Evolutionary conservation across 2,113 vertebrate genomes (phyloP), one percentile per base, ranked within the genome.

Genomic region (Callionymus lyra): DNA sequence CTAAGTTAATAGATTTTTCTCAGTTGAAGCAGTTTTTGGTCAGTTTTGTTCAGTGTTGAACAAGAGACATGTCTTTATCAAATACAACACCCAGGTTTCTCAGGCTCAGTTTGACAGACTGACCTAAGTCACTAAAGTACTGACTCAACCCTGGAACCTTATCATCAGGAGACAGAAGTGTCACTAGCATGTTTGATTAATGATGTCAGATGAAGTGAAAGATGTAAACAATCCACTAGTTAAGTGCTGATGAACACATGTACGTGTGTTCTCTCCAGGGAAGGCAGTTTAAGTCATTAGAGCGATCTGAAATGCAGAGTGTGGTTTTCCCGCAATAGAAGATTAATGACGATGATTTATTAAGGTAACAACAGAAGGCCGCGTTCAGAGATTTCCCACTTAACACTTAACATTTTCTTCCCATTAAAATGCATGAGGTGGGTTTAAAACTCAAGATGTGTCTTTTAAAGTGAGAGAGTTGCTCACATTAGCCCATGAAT

Each of bases 321-420:
- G 37, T 44, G 49, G 27, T 31, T 33, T 64, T 50, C 60, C 56
- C 73, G 21, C 58, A 63, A 68, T 63, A 43, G 53, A 63, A 59
- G 52, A 72, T 78, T 75, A 72, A 78, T 71, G 72, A 54, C 4
- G 36, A 71, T 74, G 62, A 77, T 76, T 80, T 78, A 78, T 78
- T 72, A 53, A 80, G 55, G 56, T 52, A 67, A 74, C 72, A 70
- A 73, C 71, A 66, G 38, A 60, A 56, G 78, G 44, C 10, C 38
- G 6, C 70, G 65, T 73, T 55, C 58, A 53, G 58, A 34, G 57
- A 70, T 63, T 72, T 71, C 48, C 38, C 50, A 69, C 64, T 56
- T 41, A 5, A 63, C 69, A 46, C 59, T 74, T 27, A 67, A 72
- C 72, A 58, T 68, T 66, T 75, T 18, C 70, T 59, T 34, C 31